phyloP scores from a whole-genome alignment of 1,140 invertebrate species.

The Epicauta chinensis region DNA sequence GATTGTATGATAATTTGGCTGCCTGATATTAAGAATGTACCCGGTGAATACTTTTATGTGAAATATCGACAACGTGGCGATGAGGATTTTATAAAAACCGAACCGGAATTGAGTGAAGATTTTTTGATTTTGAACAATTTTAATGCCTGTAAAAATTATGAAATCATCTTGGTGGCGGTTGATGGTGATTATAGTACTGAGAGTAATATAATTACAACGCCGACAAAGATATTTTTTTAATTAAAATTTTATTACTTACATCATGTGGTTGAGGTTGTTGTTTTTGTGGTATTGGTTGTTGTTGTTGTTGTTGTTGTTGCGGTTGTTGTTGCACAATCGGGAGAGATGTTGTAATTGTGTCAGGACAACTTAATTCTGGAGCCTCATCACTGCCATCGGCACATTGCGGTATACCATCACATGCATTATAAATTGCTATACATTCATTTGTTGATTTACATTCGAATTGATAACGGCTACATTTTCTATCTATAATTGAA shows the following conservation, averaged over 20 bases:
- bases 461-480: constrained; percentile 79
- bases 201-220: constrained; percentile 49
- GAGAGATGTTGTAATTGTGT: constrained; percentile 7
- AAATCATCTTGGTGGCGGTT: constrained; percentile 86
- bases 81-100: constrained; percentile 53
- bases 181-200: constrained; percentile 75
- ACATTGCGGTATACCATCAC: constrained; percentile 92
- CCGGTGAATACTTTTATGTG: constrained; percentile 83
- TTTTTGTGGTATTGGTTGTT: neutral
- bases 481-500: constrained; percentile 43
- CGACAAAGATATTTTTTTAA: constrained; percentile 22
- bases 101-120: constrained; percentile 65
- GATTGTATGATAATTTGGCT: constrained; percentile 77
- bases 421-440: constrained; percentile 92
- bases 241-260: constrained; percentile 18
- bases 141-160: constrained; percentile 76
- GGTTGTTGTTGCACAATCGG: constrained; percentile 3
- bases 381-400: constrained; percentile 87
- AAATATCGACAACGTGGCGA: constrained; percentile 71
- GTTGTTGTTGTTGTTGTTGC: neutral
- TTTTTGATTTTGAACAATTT: constrained; percentile 58
- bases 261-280: constrained; percentile 11
- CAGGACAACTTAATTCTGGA: constrained; percentile 68
- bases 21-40: constrained; percentile 65
- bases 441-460: constrained; percentile 82